phyloP scores from a whole-genome alignment of 2,888 invertebrate species.

The Hetaerina titia region DNA sequence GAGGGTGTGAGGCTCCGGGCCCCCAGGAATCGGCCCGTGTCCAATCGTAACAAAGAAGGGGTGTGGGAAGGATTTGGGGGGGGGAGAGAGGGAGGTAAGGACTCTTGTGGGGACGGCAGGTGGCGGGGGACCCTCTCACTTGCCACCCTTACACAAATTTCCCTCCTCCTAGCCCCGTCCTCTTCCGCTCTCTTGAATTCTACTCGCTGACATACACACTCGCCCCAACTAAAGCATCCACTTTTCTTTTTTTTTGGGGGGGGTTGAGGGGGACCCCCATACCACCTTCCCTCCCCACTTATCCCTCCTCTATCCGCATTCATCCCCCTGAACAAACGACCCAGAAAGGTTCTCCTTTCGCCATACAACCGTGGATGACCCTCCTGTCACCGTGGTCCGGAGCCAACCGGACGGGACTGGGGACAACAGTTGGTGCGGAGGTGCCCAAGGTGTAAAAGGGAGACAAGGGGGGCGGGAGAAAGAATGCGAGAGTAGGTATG shows the following conservation, averaged over 20 bases:
- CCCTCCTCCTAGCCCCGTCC: neutral
- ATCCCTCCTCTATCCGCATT: neutral
- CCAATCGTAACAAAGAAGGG: slow-evolving; percentile 50
- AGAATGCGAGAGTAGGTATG: neutral
- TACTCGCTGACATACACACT: neutral
- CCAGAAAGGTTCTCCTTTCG: neutral
- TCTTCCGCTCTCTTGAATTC: slow-evolving; percentile 10
- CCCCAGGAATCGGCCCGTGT: slow-evolving; percentile 51
- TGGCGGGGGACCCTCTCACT: neutral
- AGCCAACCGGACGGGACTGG: neutral
- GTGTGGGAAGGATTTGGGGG: neutral
- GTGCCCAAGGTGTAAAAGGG: neutral
- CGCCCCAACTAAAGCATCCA: neutral
- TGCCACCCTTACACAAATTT: neutral
- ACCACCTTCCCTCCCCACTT: neutral
- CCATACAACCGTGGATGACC: slow-evolving; percentile 24
- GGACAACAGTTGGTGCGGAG: neutral
- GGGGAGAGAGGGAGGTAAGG: neutral
- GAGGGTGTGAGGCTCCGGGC: neutral
- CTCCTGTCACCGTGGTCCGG: neutral
- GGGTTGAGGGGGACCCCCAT: neutral
- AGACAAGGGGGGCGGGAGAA: neutral
- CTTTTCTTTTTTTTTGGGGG: neutral
- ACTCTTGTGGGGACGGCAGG: slow-evolving; percentile 11
- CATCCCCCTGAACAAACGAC: neutral